Base-by-base conservation (phyloP, 1,140 invertebrate genomes). In the Pachyrhynchus sulphureomaculatus region DNA sequence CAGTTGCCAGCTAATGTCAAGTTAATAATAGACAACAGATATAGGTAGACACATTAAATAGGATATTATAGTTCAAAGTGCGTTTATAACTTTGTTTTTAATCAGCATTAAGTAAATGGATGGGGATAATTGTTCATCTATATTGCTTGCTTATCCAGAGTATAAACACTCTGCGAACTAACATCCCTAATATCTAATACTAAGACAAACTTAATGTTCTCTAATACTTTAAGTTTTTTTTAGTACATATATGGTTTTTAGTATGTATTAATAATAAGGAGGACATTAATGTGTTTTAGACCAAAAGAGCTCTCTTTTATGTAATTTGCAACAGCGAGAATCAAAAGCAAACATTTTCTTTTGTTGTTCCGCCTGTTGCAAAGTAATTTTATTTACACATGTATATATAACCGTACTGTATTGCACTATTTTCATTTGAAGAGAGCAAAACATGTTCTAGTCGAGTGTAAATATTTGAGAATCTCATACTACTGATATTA, bases 381-480 rank as follows among this genome's bases (percentile, higher is more conserved):
- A n/a, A 39, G 36, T 39, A 29, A 29, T 29, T 29, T 29, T 49
- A 21, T 21, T 52, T 56, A 62, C 55, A 57, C 26, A 17, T 62
- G 59, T 66, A 62, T 34, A 62, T 62, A 52, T 39, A 39, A 23
- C 12, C 8, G 44, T 17, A 39, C 18, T 34, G 18, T 17, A 32
- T 36, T 42, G 54, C 56, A 59, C 56, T 15, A 37, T 48, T 37
- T 32, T 51, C 15, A 36, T 59, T 59, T 59, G 44, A 47, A 26
- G 36, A 59, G 56, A 59, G 56, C 56, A 66, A 73, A 69, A 70
- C 60, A 66, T 68, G 67, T 74, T 74, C 72, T 72, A 73, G 72
- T 73, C 71, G 70, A 68, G 61, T 73, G 72, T 73, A 74, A 68
- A 74, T 73, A 73, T 55, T 65, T 73, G 72, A 66, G 64, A 71